Percentiles rank a stretch among this genome's conserved stretches.
Evolutionary conservation across 2,113 vertebrate species (phyloP).

Genomic region (Pelmatolapia mariae): DNA sequence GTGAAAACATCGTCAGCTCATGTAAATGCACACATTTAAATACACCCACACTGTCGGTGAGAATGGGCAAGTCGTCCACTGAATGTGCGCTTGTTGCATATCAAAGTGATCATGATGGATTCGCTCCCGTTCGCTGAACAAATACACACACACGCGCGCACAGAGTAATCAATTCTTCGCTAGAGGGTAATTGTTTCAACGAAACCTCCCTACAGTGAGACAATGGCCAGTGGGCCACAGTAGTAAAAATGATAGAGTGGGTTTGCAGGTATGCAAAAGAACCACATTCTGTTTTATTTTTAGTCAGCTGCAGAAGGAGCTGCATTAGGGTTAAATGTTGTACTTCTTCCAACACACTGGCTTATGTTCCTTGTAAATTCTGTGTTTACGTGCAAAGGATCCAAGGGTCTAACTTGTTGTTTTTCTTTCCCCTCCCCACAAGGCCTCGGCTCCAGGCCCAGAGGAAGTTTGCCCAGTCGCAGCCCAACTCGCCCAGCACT

Average conservation of each 20-base stretch:
- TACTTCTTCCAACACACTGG: neutral
- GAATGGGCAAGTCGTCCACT: neutral
- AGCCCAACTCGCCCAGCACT: conserved; percentile 98
- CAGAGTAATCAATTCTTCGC: neutral
- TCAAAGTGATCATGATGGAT: neutral
- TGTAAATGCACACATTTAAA: neutral
- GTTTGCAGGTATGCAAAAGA: neutral
- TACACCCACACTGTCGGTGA: neutral
- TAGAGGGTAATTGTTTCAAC: neutral
- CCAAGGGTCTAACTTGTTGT: neutral
- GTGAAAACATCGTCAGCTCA: neutral
- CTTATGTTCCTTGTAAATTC: neutral
- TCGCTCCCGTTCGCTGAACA: neutral
- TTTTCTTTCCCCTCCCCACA: conserved; percentile 32
- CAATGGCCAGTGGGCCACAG: neutral
- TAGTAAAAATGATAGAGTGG: neutral
- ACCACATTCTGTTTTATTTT: neutral
- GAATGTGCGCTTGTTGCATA: neutral
- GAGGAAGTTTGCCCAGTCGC: conserved; percentile 99
- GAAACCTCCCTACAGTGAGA: neutral
- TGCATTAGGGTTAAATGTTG: neutral
- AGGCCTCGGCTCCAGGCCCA: conserved; percentile 97
- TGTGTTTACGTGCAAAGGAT: neutral
- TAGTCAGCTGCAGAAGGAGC: neutral
- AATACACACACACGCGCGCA: neutral